Conservation (phyloP, 2,888 invertebrate genomes). For the Leistus spinibarbis region DNA sequence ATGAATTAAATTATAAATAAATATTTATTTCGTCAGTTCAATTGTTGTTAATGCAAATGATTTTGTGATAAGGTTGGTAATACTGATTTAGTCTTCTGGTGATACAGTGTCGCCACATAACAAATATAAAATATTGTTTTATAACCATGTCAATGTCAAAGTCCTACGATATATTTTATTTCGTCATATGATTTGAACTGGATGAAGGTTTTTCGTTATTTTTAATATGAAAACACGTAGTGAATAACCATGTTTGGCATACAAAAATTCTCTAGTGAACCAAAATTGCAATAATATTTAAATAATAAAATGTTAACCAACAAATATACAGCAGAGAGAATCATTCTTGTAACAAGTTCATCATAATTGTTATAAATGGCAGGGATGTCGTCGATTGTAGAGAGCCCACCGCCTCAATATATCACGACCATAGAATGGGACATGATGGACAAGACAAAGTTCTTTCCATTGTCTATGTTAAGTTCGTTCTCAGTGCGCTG, state of each 20-base stretch:
- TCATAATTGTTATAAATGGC: constrained; percentile 5
- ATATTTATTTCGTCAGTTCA: no score
- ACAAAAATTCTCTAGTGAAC: neutral
- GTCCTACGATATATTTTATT: constrained; percentile 27
- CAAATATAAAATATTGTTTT: neutral
- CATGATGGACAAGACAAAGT: constrained; percentile 97
- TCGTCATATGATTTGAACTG: constrained; percentile 22
- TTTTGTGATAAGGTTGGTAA: no score
- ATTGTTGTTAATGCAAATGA: no score
- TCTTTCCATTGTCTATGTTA: constrained; percentile 89
- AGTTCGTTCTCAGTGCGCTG: constrained; percentile 81
- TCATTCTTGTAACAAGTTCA: constrained; percentile 16
- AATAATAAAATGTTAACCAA: constrained; percentile 21
- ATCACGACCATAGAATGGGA: constrained; percentile 94
- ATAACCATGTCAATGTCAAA: constrained; percentile 37
- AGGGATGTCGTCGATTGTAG: constrained; percentile 57
- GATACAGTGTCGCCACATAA: neutral
- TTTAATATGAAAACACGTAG: constrained; percentile 12
- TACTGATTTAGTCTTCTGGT: no score
- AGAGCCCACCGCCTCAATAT: constrained; percentile 64
- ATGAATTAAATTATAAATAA: neutral
- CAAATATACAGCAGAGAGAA: constrained; percentile 25
- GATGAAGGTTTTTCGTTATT: constrained; percentile 2
- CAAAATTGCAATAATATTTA: neutral
- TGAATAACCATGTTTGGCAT: constrained; percentile 18